Evolutionary conservation across 2,113 vertebrate species (phyloP).

Genomic region (Himantopus leucocephalus): DNA sequence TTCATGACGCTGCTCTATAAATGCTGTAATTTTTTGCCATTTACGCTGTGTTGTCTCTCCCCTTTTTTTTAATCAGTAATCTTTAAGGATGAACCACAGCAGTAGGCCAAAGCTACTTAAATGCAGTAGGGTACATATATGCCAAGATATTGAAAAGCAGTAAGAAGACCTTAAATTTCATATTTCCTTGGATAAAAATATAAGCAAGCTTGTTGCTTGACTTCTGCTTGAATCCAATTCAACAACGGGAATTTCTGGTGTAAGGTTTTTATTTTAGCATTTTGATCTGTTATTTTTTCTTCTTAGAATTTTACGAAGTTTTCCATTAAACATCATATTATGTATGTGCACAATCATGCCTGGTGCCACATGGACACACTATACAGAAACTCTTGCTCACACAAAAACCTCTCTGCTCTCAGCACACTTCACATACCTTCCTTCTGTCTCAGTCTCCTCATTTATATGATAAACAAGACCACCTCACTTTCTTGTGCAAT

Average conservation of each 20-base stretch:
- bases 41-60: background rate
- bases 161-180: background rate
- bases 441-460: background rate
- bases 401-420: background rate
- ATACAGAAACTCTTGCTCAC: background rate
- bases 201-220: background rate
- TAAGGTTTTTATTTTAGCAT: background rate
- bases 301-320: background rate
- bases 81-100: background rate
- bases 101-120: background rate
- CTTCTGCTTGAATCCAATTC: background rate
- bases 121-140: background rate
- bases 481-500: background rate
- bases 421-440: background rate
- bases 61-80: background rate
- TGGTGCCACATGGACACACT: background rate
- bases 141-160: background rate
- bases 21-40: background rate
- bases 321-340: background rate
- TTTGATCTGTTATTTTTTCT: background rate
- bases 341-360: background rate
- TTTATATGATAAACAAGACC: background rate
- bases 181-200: background rate
- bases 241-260: background rate
- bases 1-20: background rate